Evolutionary conservation across 2,113 vertebrate species (phyloP).

Genomic region (Panthera leo): DNA sequence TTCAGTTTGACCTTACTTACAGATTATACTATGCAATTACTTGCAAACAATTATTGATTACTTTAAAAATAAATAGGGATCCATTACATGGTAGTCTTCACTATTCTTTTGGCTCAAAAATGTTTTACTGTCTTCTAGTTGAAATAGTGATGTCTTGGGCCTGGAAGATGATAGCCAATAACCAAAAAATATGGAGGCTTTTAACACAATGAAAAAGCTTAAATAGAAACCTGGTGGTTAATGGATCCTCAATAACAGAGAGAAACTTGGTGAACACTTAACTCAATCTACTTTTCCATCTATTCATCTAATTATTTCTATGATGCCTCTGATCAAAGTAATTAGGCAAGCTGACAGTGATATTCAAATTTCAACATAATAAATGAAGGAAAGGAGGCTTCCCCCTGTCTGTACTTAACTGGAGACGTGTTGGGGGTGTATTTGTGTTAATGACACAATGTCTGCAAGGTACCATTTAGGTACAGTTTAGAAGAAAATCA

Average conservation of each 20-base stretch:
- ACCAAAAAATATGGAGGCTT: conserved; percentile 66
- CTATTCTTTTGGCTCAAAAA: conserved; percentile 77
- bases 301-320: conserved; percentile 53
- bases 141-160: conserved; percentile 78
- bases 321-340: conserved; percentile 40
- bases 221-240: conserved; percentile 62
- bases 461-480: not conserved
- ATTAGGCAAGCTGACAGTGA: not conserved
- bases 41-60: conserved; percentile 86
- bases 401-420: not conserved
- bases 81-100: conserved; percentile 78
- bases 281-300: conserved; percentile 56
- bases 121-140: conserved; percentile 80
- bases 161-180: conserved; percentile 74
- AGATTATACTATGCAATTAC: conserved; percentile 80
- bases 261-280: conserved; percentile 63
- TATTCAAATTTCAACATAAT: conserved; percentile 65
- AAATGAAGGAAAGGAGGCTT: conserved; percentile 44
- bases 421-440: not conserved
- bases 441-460: conserved; percentile 22
- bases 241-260: conserved; percentile 51
- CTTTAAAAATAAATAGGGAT: conserved; percentile 87
- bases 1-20: conserved; percentile 82
- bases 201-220: conserved; percentile 68
- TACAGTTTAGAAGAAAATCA: not conserved